These are phyloP conservation scores for Muricea muricata DNA, from an alignment of 92 coral and sea anemone genomes.

Conservation along the genomic window DNA sequence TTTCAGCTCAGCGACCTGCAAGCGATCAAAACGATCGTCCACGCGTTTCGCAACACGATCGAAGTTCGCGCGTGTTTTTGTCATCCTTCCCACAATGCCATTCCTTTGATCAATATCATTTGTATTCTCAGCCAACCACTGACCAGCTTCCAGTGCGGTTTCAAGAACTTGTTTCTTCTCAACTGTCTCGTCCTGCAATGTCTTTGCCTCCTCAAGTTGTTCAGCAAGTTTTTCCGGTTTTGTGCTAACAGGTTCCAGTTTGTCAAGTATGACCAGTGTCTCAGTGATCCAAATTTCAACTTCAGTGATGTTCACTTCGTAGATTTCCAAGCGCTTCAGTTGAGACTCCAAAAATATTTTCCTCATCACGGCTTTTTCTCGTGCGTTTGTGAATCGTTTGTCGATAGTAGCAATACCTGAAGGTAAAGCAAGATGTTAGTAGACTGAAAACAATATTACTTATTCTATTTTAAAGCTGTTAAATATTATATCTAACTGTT, in stretches of 20 bases:
- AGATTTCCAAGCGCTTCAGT: constrained; percentile 74
- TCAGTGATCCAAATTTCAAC: constrained; percentile 83
- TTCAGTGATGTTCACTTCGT: constrained; percentile 71
- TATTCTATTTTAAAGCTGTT: too few relatives aligned
- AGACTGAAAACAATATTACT: too few relatives aligned
- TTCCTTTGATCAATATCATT: constrained; percentile 82
- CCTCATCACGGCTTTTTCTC: constrained; percentile 74
- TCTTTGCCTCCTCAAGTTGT: constrained; percentile 83
- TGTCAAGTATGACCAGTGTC: constrained; percentile 64
- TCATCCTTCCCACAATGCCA: constrained; percentile 71
- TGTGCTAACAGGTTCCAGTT: constrained; percentile 88
- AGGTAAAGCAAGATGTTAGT: not conserved
- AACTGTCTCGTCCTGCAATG: constrained; percentile 64
- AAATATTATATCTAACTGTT: too few relatives aligned
- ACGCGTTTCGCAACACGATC: constrained; percentile 80
- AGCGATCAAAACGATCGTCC: constrained; percentile 85
- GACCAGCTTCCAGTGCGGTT: constrained; percentile 85
- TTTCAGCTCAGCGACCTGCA: constrained; percentile 81
- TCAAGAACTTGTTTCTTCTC: constrained; percentile 82
- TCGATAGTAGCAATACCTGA: constrained; percentile 17
- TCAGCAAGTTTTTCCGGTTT: constrained; percentile 85
- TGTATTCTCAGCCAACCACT: constrained; percentile 85
- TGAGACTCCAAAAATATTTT: constrained; percentile 76
- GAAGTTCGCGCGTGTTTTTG: constrained; percentile 87
- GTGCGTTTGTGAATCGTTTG: constrained; percentile 75